phyloP scores from a whole-genome alignment of 2,888 invertebrate species.

The Abrostola triplasia region DNA sequence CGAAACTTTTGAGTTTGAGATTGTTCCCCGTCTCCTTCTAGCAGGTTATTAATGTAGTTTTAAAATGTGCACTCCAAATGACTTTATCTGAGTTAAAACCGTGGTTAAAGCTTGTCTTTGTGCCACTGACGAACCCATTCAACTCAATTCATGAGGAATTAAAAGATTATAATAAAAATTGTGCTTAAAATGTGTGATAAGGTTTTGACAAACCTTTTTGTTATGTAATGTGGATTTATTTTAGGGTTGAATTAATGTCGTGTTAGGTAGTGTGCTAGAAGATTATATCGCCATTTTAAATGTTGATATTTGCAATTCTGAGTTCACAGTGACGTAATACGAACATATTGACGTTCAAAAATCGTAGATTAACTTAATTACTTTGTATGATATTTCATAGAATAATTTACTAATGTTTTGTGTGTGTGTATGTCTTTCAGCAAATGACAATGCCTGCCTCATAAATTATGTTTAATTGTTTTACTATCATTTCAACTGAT shows the following conservation, averaged over 20 bases:
- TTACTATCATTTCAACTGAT: too few species aligned
- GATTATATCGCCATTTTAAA: too few species aligned
- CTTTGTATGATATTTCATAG: not conserved
- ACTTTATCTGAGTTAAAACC: slow-evolving; percentile 80
- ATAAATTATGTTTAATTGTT: too few species aligned
- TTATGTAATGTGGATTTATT: slow-evolving; percentile 3
- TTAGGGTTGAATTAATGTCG: not conserved
- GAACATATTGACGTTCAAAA: not conserved
- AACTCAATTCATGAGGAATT: slow-evolving; percentile 68
- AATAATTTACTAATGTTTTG: too few species aligned
- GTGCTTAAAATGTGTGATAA: slow-evolving; percentile 26
- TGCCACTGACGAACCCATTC: slow-evolving; percentile 75
- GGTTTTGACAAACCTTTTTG: slow-evolving; percentile 21
- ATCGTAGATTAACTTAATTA: not conserved
- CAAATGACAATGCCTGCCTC: too few species aligned
- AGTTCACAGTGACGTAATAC: too few species aligned
- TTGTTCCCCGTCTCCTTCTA: slow-evolving; percentile 64
- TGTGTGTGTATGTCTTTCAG: too few species aligned
- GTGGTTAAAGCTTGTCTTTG: slow-evolving; percentile 77
- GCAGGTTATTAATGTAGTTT: slow-evolving; percentile 84
- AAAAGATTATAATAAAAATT: slow-evolving; percentile 49
- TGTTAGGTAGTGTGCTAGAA: too few species aligned
- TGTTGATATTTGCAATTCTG: not conserved
- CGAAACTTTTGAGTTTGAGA: slow-evolving; percentile 73
- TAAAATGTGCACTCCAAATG: slow-evolving; percentile 82